Conservation (phyloP, 2,888 invertebrate genomes). For the Unio pictorum region DNA sequence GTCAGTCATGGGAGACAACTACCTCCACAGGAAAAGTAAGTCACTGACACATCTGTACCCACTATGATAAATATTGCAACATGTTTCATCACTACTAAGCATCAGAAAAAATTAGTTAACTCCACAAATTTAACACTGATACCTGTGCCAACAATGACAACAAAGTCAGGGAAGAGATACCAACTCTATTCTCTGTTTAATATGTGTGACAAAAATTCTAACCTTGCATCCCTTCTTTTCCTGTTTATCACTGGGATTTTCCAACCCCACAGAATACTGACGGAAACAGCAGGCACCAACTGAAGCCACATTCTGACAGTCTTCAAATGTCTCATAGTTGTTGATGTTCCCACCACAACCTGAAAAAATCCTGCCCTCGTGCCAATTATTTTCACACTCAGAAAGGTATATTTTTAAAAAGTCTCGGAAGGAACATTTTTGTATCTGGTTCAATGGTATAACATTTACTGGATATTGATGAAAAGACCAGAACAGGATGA, state of each 20-base stretch:
- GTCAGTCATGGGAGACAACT: too few relatives aligned
- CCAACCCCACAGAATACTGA: slow-evolving; percentile 44
- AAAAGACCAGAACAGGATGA: too few relatives aligned
- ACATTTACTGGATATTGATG: too few relatives aligned
- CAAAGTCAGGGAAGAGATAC: not conserved
- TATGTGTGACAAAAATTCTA: not conserved
- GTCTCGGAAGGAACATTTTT: not conserved
- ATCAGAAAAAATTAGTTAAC: too few relatives aligned
- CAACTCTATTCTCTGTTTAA: not conserved
- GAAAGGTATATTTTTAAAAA: not conserved
- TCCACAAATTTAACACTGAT: too few relatives aligned
- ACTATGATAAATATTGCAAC: too few relatives aligned
- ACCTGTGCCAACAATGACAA: not conserved
- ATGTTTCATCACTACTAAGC: too few relatives aligned
- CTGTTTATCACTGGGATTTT: slow-evolving; percentile 41
- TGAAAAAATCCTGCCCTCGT: slow-evolving; percentile 11
- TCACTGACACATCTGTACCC: too few relatives aligned
- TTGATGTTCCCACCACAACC: slow-evolving; percentile 67
- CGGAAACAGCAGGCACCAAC: slow-evolving; percentile 63
- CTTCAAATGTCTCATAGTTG: slow-evolving; percentile 58
- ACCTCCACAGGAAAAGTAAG: too few relatives aligned
- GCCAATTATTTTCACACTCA: not conserved
- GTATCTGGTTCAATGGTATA: too few relatives aligned
- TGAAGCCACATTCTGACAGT: slow-evolving; percentile 55
- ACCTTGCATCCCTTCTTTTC: slow-evolving; percentile 58